Evolutionary conservation across 2,888 invertebrate species (phyloP), one percentile per base, ranked within the genome.

Genomic region (Leptopilina syphax): DNA sequence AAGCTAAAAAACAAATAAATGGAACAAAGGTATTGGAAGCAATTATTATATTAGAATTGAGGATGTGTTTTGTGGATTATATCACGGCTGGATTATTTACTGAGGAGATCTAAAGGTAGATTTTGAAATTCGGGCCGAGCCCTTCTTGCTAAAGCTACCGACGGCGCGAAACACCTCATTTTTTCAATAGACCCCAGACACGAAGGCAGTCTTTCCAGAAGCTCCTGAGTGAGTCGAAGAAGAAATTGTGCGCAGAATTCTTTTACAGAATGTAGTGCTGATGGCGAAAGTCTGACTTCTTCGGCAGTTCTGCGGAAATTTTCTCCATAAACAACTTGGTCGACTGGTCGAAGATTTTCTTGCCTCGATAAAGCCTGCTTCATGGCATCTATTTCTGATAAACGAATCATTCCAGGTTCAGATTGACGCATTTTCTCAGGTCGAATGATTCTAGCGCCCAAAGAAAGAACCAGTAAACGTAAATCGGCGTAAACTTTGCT

Each of bases 401-500:
- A 6, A 63, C 63, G 63, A 63, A 63, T 18, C 63, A 63, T 63
- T 9, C 63, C 24, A 8, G n/a, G n/a, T 63, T 63, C 63, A 63
- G 63, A 63, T 18, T 63, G 63, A 24, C 24, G 18, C 24, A 63
- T 63, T 24, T 63, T 63, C 63, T 63, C 63, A 9, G 24, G 63
- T 18, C 24, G 8, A 8, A 63, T 18, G 3, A 63, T 63, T 63
- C 63, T 6, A 63, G 63, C n/a, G 0, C 63, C 18, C 18, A 63
- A 63, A 5, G 63, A 63, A 63, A 63, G 63, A 63, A 63, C 18
- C 18, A 63, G 63, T 8, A 8, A 6, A 18, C 60, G n/a, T 18
- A 60, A 60, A 8, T 60, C 60, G 13, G 60, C 3, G 63, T 83
- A 84, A 1, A 83, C 65, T 68, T 83, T 78, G 54, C 77, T 79